Evolutionary conservation across 1,140 invertebrate genomes (phyloP).

Genomic region (Diplogasteroides magnus): DNA sequence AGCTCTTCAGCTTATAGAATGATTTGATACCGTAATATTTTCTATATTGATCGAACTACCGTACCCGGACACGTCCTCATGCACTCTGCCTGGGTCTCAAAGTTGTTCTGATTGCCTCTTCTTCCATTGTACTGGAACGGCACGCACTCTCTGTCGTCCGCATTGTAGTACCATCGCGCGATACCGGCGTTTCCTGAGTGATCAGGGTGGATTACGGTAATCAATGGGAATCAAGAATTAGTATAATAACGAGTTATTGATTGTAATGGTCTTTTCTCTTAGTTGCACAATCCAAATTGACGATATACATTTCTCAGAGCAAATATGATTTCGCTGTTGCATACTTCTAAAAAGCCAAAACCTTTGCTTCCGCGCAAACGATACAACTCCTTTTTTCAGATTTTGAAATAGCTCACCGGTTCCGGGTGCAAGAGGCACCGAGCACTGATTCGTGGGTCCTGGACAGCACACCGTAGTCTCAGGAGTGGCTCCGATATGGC

Average conservation of each 20-base stretch:
- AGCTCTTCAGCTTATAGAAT: too few relatives aligned
- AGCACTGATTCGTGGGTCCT: conserved; percentile 55
- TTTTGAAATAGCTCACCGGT: conserved; percentile 31
- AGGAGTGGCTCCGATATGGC: conserved; percentile 52
- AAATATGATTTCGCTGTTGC: too few relatives aligned
- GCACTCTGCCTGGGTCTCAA: conserved; percentile 74
- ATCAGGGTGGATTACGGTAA: too few relatives aligned
- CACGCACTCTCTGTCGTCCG: conserved; percentile 64
- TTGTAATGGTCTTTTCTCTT: too few relatives aligned
- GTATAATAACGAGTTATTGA: too few relatives aligned
- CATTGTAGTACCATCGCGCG: conserved; percentile 66
- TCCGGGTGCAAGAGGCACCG: conserved; percentile 51
- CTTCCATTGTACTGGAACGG: conserved; percentile 78
- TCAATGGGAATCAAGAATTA: too few relatives aligned
- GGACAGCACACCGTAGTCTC: conserved; percentile 55
- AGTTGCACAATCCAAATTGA: too few relatives aligned
- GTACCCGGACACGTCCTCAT: conserved; percentile 67
- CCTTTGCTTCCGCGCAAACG: too few relatives aligned
- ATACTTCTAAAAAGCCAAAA: too few relatives aligned
- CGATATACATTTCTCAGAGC: too few relatives aligned
- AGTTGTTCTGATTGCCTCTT: conserved; percentile 76
- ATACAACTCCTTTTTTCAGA: too few relatives aligned
- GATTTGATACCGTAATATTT: conserved; percentile 19
- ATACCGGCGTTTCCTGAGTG: conserved; percentile 46
- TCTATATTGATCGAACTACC: not conserved